Conservation (phyloP, 2,797 vertebrate species). For the Crax fasciolata region DNA sequence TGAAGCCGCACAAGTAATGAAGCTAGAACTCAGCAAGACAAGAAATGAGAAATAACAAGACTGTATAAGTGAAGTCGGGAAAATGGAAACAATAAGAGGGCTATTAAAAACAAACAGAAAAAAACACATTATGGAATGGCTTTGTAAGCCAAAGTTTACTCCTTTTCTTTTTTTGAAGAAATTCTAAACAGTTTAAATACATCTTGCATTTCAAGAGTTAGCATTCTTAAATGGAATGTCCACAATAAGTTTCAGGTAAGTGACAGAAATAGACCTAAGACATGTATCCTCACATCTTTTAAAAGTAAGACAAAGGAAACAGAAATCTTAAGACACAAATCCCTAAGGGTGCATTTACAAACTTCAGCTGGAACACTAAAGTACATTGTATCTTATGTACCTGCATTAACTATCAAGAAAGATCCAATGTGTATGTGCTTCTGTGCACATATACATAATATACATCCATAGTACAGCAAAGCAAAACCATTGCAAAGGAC, state of each 20-base stretch:
- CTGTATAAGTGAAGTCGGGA: background rate
- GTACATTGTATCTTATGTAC: background rate
- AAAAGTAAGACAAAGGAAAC: background rate
- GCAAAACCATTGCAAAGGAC: background rate
- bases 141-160: background rate
- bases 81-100: background rate
- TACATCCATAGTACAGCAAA: background rate
- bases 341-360: background rate
- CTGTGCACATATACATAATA: background rate
- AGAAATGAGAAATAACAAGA: constrained; percentile 14
- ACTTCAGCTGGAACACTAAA: background rate
- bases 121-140: background rate
- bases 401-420: background rate
- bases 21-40: background rate
- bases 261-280: background rate
- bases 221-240: background rate
- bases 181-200: background rate
- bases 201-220: background rate
- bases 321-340: background rate
- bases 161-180: background rate
- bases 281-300: background rate
- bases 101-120: background rate
- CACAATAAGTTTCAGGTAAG: background rate
- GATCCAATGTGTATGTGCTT: background rate
- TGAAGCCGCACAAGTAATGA: constrained; percentile 1